Evolutionary conservation across 2,113 vertebrate species (phyloP).

Genomic region (Ptychochromis oligacanthus): DNA sequence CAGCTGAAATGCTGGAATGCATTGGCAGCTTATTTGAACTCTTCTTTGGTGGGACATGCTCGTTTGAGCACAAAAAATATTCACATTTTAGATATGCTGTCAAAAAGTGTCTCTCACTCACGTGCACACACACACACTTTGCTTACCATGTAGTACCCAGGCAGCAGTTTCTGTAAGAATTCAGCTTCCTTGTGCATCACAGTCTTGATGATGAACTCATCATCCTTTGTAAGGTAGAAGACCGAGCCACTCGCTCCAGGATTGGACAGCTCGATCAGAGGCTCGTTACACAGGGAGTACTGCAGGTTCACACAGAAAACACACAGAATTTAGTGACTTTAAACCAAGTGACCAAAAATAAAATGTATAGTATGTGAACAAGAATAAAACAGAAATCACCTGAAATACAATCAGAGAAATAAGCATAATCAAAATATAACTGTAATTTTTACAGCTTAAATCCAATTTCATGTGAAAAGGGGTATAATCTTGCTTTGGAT

Average conservation of each 20-base stretch:
- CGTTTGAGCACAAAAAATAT: background rate
- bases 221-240: slow-evolving; percentile 97
- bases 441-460: too few species aligned
- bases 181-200: slow-evolving; percentile 99
- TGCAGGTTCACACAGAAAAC: slow-evolving; percentile 56
- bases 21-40: background rate
- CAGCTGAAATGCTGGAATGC: background rate
- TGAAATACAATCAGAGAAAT: too few species aligned
- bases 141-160: slow-evolving; percentile 91
- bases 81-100: background rate
- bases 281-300: slow-evolving; percentile 97
- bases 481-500: too few species aligned
- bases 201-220: slow-evolving; percentile 99
- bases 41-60: background rate
- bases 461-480: too few species aligned
- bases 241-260: slow-evolving; percentile 96
- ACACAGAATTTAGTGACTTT: background rate
- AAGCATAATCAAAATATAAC: too few species aligned
- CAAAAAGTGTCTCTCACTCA: background rate
- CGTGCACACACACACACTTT: background rate
- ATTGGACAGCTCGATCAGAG: slow-evolving; percentile 96
- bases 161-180: slow-evolving; percentile 97
- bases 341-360: background rate
- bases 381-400: background rate
- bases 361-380: background rate